Evolutionary conservation across 2,888 invertebrate genomes (phyloP).

Genomic region (Rambutsinella grinnellia): DNA sequence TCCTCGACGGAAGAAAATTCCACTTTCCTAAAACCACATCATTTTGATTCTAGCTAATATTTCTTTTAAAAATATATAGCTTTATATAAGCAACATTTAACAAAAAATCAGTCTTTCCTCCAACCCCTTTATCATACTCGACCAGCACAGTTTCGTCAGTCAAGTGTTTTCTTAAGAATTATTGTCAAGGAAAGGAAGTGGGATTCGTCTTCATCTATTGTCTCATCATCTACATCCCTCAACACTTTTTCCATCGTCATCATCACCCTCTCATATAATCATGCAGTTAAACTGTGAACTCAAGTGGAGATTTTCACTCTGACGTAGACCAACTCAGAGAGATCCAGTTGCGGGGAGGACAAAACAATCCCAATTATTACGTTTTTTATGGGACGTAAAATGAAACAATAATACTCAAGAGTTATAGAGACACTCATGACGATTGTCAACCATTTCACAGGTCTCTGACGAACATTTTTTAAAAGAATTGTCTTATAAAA

Average conservation of each 20-base stretch:
- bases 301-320: background rate
- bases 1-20: background rate
- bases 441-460: too few relatives aligned
- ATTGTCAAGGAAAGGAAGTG: constrained; percentile 31
- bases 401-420: too few relatives aligned
- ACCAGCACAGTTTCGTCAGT: too few relatives aligned
- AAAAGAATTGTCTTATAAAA: too few relatives aligned
- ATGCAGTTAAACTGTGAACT: background rate
- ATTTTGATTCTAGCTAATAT: too few relatives aligned
- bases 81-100: too few relatives aligned
- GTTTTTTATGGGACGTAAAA: constrained; percentile 30
- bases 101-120: too few relatives aligned
- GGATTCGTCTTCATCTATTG: constrained; percentile 29
- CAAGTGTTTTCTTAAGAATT: too few relatives aligned
- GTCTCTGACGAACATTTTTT: constrained; percentile 15
- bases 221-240: constrained; percentile 38
- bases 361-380: constrained; percentile 42
- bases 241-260: constrained; percentile 20
- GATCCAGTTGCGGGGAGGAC: background rate
- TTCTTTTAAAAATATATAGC: too few relatives aligned
- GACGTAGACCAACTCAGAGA: constrained; percentile 17
- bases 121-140: too few relatives aligned
- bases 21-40: too few relatives aligned
- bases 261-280: background rate
- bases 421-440: too few relatives aligned